These are phyloP conservation scores for Rhagium mordax DNA, from an alignment of 2,888 invertebrate species.

Conservation along the genomic window DNA sequence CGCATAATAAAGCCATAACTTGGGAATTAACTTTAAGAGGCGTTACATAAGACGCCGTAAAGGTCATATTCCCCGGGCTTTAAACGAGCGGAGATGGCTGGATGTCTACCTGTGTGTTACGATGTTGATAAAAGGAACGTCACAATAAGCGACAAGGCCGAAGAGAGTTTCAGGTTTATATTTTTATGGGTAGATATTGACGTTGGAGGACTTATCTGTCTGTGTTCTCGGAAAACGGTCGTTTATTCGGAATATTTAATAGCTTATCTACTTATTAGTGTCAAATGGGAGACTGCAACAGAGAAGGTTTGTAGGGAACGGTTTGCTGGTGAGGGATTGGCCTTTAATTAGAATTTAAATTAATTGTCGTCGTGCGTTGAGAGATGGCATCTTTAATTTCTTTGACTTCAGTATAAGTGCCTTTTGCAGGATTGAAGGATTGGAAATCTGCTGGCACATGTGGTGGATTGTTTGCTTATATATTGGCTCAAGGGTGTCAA, in stretches of 20 bases:
- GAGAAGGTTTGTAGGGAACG: neutral
- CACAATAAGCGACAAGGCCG: conserved; percentile 7
- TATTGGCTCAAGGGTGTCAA: too few relatives aligned
- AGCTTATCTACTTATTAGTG: conserved; percentile 10
- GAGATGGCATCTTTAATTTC: neutral
- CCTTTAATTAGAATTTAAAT: neutral
- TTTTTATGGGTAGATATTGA: conserved; percentile 3
- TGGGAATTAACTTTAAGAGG: conserved; percentile 1
- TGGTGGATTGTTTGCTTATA: too few relatives aligned
- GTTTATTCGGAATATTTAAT: conserved; percentile 15
- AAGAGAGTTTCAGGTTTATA: conserved; percentile 1
- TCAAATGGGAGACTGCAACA: neutral
- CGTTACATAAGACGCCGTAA: conserved; percentile 26
- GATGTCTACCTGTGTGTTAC: neutral
- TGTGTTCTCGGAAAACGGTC: neutral
- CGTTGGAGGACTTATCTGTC: neutral
- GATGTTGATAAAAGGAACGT: neutral
- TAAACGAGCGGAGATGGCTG: neutral
- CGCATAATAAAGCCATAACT: conserved; percentile 21
- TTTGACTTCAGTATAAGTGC: too few relatives aligned
- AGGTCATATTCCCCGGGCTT: conserved; percentile 12
- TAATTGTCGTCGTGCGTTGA: neutral
- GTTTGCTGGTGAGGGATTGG: neutral
- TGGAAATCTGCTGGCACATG: too few relatives aligned
- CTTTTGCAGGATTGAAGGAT: too few relatives aligned